Percentiles rank a stretch among this genome's conserved stretches.
Evolutionary conservation across 2,797 vertebrate genomes (phyloP).

Genomic region (Chlorospingus semifuscus): DNA sequence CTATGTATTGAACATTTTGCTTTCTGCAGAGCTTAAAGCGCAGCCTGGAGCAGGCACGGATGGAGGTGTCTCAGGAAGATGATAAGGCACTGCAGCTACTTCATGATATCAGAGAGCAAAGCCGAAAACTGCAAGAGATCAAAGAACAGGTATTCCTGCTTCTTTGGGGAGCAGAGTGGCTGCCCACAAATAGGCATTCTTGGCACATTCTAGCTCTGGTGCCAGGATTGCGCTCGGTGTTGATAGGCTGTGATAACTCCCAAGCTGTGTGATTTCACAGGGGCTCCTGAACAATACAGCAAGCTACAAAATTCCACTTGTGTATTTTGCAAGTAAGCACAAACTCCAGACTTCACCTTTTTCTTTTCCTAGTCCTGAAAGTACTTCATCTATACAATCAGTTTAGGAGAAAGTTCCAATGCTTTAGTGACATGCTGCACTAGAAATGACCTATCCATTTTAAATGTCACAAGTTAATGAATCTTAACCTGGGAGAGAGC

Average conservation of each 20-base stretch:
- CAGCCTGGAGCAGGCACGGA: conserved; percentile 97
- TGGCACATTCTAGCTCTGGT: not conserved
- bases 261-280: not conserved
- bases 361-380: not conserved
- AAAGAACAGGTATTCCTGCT: conserved; percentile 91
- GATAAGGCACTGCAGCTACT: conserved; percentile 98
- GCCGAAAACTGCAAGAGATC: conserved; percentile 98
- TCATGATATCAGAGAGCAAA: conserved; percentile 97
- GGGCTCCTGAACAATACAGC: not conserved
- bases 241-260: not conserved
- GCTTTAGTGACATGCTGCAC: not conserved
- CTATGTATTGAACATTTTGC: conserved; percentile 73
- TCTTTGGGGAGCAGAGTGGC: not conserved
- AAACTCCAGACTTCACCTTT: not conserved
- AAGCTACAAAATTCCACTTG: not conserved
- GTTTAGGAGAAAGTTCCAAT: not conserved
- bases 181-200: not conserved
- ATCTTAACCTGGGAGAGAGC: not conserved
- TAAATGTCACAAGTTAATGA: not conserved
- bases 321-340: not conserved
- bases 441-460: not conserved
- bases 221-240: not conserved
- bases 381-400: not conserved
- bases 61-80: conserved; percentile 98
- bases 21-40: conserved; percentile 95